Evolutionary conservation across 2,797 vertebrate species (phyloP), one percentile per base, ranked within the genome.

Genomic region (Mormyrus proboscirostris): DNA sequence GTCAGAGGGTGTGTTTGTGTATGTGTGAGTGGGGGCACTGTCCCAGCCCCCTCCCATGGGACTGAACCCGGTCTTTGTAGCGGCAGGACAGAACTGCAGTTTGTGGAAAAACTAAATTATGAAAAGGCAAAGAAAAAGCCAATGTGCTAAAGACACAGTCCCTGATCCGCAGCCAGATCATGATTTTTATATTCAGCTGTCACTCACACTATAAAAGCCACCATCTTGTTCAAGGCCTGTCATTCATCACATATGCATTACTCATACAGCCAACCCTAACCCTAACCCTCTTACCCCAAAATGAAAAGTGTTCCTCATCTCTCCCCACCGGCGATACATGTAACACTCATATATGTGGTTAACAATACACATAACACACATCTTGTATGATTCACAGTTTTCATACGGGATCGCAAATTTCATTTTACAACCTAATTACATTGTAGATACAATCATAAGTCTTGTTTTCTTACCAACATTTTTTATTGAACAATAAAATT

Each of bases 401-500:
- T 16, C 69, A 16, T 19, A 2, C 16, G 5, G 76, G 38, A 82
- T 82, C 41, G 19, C 38, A 47, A 82, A 47, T 82, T 62, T 25
- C 59, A 62, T 62, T 44, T 82, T 82, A 47, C 41, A 82, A n/a
- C 73, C 73, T 44, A 79, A 44, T 41, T 79, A 79, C 73, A 79
- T 44, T 47, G 41, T 44, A 82, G 41, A 82, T 73, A 73, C 69
- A 73, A 73, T 82, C 38, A 47, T 82, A 82, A 82, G 76, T 47
- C 76, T 14, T 44, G 41, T 82, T 82, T 82, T 82, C 41, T 44
- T 44, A 22, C 38, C 76, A 82, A 47, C 4, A 9, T 79, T 82
- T 59, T 79, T 82, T 82, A 82, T 82, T 82, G 76, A 82, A 82
- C 76, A 82, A 44, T 82, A 47, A 82, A 44, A 82, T n/a, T 9